Base-by-base conservation (phyloP, 2,888 invertebrate species). In the Nephrotoma flavescens region DNA sequence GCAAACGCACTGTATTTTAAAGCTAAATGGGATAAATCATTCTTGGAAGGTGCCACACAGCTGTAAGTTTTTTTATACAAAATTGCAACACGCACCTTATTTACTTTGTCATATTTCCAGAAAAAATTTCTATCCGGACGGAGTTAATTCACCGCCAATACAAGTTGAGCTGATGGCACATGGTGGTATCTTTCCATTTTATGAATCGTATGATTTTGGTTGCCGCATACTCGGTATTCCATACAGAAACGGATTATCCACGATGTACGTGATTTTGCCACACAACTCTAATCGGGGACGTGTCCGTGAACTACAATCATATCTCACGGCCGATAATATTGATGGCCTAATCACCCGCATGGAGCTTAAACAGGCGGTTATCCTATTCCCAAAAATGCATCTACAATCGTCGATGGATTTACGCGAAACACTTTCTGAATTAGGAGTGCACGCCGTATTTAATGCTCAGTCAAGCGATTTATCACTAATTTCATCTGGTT, bases 391-490 rank as follows among this genome's bases (percentile, higher is more conserved):
- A 0, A 95, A 95, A 90, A 95, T 97, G 94, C 94, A 94, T 88
- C 91, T 97, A 0, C 93, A 94, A 88, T 94, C 92, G 85, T 93
- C 92, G 0, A 89, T 93, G 2, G 92, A 93, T 88, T 90, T 96
- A 83, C 94, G 93, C 87, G 88, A 91, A 0, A 89, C 93, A 0
- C 90, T 96, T 3, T 90, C 93, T 88, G 89, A 90, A 2, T 89
- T 96, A 87, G 95, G 95, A 0, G 89, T 96, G 0, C 89, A 90
- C 1, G 92, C 94, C 0, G 91, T 97, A 87, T 97, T 97, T 0
- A 95, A 0, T 92, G 94, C 45, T 96, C 96, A 0, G 95, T 95
- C 90, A 95, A 97, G 94, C 94, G 94, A 96, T 91, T 93, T 97
- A 86, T 95, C 95, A 0, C 90, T 95, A 6, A 92, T 96, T 11